A percentile compares a stretch with the other conserved stretches of the same genome.
phyloP scores from a whole-genome alignment of 2,113 vertebrate species.

The Microtus oregoni region DNA sequence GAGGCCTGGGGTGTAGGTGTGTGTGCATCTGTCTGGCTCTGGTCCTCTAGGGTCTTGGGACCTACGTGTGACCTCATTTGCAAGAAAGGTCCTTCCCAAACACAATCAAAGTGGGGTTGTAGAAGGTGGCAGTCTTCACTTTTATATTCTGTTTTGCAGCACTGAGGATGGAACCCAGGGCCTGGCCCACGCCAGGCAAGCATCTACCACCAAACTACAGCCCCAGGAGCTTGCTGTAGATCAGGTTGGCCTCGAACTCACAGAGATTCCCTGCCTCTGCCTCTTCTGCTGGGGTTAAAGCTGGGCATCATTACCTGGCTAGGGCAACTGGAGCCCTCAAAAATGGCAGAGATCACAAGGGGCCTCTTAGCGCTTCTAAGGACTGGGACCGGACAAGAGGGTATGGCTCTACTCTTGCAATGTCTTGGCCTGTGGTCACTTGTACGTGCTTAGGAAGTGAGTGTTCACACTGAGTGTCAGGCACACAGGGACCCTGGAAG shows the following conservation, averaged over 20 bases:
- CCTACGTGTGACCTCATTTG: neutral
- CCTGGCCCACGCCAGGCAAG: neutral
- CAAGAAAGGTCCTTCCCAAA: neutral
- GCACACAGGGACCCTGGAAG: neutral
- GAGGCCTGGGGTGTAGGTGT: neutral
- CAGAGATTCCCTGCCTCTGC: neutral
- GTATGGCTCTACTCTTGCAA: neutral
- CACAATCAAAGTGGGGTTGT: neutral
- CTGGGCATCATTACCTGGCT: neutral
- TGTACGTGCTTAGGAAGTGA: neutral
- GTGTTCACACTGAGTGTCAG: neutral
- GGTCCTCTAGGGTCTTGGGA: neutral
- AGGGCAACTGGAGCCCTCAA: too few relatives aligned
- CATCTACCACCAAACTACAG: neutral
- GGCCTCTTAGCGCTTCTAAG: neutral
- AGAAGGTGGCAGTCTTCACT: neutral
- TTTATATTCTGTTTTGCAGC: neutral
- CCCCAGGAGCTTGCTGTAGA: neutral
- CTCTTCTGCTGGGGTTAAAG: neutral
- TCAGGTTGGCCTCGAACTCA: neutral
- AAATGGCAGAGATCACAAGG: neutral
- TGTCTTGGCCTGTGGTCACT: neutral
- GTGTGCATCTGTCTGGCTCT: neutral
- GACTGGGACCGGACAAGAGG: accelerated
- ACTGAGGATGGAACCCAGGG: neutral